Evolutionary conservation across 1,140 invertebrate genomes (phyloP), one percentile per base, ranked within the genome.

Genomic region (Meloidogyne floridensis): DNA sequence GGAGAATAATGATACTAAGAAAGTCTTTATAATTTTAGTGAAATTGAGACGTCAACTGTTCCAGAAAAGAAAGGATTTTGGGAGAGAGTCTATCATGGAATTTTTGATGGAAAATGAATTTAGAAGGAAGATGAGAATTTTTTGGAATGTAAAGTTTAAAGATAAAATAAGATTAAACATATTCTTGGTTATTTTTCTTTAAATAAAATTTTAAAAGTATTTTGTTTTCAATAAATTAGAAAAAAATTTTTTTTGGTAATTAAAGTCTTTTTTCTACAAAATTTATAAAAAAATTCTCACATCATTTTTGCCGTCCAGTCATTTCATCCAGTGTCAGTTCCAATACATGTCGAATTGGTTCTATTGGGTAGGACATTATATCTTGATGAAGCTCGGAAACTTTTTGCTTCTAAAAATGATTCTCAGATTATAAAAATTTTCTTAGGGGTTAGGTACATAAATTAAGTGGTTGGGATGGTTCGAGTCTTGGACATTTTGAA

Each of bases 231-330:
- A 32, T 32, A 56, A 32, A 76, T 43, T 15, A 54, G 9, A 10
- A 51, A 32, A 76, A 43, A 47, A 13, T 4, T 73, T 73, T 73
- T 73, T 7, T 4, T 43, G n/a, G 20, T 76, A 51, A 20, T 42
- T 20, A 69, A 77, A 43, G 69, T 47, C 47, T 47, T 1, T 10
- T 11, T 54, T 54, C 8, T 54, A 10, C 8, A 54, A 10, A 10
- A 10, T 10, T 54, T 10, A 47, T 3, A 47, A 42, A 11, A 11
- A 11, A 10, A 72, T 47, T 70, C 20, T 72, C 18, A 10, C 69
- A 3, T 43, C 75, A 80, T 51, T 80, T 80, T 32, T 80, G 51
- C 3, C 80, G 42, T 53, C 71, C 71, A 42, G 18, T 70, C 78
- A 80, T 80, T 18, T 56, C 74, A 43, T 80, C 9, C n/a, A 80